Conservation (phyloP, 2,888 invertebrate species). For the Dryomyza anilis region DNA sequence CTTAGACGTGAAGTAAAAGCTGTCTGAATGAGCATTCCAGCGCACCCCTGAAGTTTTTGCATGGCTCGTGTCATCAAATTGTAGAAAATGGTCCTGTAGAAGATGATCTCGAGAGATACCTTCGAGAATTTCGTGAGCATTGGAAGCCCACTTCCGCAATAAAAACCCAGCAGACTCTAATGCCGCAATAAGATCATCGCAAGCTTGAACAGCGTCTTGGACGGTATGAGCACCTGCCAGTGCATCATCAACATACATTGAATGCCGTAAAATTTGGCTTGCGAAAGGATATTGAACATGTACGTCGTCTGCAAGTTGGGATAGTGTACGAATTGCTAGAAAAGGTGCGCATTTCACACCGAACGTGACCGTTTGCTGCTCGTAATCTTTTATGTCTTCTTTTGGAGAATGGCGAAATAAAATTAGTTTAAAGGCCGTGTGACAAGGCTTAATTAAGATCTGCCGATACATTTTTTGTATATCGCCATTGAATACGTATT, state of each 20-base stretch:
- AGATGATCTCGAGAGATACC: too few relatives aligned
- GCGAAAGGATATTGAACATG: slow-evolving; percentile 16
- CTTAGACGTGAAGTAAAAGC: background rate
- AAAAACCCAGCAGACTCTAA: slow-evolving; percentile 22
- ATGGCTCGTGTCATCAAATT: background rate
- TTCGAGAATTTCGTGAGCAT: too few relatives aligned
- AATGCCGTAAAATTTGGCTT: slow-evolving; percentile 18
- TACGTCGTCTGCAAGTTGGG: slow-evolving; percentile 29
- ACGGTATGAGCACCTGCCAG: slow-evolving; percentile 22
- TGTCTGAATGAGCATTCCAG: background rate
- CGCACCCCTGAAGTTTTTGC: background rate
- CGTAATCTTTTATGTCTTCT: slow-evolving; percentile 23
- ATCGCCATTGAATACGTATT: slow-evolving; percentile 38
- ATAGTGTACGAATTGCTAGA: slow-evolving; percentile 28
- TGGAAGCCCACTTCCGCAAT: too few relatives aligned
- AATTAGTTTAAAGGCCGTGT: slow-evolving; percentile 36
- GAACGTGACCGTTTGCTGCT: slow-evolving; percentile 32
- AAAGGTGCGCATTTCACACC: slow-evolving; percentile 30
- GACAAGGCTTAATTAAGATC: slow-evolving; percentile 31
- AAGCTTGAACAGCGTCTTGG: background rate
- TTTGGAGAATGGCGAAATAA: slow-evolving; percentile 28
- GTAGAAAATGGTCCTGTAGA: too few relatives aligned
- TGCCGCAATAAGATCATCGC: slow-evolving; percentile 26
- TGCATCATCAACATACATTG: slow-evolving; percentile 31
- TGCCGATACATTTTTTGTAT: slow-evolving; percentile 42